A percentile compares a stretch with the other conserved stretches of the same genome.
Conservation (phyloP, 2,888 invertebrate species). For the Falcaria lacertinaria region DNA sequence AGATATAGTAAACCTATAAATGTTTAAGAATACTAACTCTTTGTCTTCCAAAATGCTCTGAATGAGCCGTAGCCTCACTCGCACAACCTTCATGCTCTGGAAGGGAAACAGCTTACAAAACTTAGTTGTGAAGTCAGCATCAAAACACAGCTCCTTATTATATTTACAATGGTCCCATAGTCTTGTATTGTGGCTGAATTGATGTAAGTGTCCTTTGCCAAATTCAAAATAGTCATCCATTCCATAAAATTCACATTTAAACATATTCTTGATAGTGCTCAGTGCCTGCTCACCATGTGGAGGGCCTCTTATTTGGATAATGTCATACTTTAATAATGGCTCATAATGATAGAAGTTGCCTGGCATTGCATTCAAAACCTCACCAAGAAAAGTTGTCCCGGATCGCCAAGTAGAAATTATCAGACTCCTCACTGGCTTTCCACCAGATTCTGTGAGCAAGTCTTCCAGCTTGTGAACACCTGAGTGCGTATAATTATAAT, state of each 20-base stretch:
- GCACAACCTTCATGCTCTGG: conserved; percentile 93
- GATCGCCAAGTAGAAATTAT: conserved; percentile 95
- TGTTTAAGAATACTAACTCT: conserved; percentile 76
- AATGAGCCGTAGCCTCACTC: conserved; percentile 85
- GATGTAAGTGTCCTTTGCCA: conserved; percentile 87
- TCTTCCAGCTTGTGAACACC: conserved; percentile 81
- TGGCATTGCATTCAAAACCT: conserved; percentile 89
- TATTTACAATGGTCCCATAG: conserved; percentile 89
- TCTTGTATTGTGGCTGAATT: conserved; percentile 91
- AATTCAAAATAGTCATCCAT: conserved; percentile 88
- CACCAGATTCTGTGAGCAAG: conserved; percentile 84
- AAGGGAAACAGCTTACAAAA: conserved; percentile 92
- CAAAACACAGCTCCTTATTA: conserved; percentile 71
- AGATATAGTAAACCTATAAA: too few species aligned
- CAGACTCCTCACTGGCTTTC: conserved; percentile 86
- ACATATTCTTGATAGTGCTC: conserved; percentile 83
- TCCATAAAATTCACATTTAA: conserved; percentile 87
- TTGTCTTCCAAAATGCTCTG: conserved; percentile 85
- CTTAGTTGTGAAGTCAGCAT: conserved; percentile 83
- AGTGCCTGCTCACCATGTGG: conserved; percentile 85
- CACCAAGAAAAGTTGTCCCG: conserved; percentile 94
- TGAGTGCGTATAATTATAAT: conserved; percentile 57
- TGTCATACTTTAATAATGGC: conserved; percentile 90
- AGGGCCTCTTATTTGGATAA: conserved; percentile 88
- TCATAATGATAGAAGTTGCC: conserved; percentile 95